Conservation (phyloP, 53 echinoderm and acorn worm genomes). For the Astropecten irregularis region DNA sequence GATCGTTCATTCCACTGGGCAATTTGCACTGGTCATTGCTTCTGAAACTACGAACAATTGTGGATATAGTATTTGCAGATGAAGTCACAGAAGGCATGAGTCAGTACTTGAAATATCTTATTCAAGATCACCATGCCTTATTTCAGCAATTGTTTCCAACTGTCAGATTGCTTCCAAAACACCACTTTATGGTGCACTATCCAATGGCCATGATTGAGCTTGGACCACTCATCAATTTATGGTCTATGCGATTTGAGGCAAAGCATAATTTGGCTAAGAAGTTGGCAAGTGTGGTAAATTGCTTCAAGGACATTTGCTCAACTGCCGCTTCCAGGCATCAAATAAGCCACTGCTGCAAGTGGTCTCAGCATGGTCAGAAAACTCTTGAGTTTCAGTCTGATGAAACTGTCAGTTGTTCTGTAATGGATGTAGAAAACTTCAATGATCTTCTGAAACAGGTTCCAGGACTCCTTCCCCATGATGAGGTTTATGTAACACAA, state of each 20-base stretch:
- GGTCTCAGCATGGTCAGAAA: background rate
- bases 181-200: slow-evolving; percentile 65
- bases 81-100: background rate
- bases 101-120: slow-evolving; percentile 38
- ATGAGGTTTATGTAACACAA: slow-evolving; percentile 63
- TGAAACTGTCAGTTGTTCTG: background rate
- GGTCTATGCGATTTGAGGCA: slow-evolving; percentile 71
- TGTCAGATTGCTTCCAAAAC: slow-evolving; percentile 44
- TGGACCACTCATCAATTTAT: slow-evolving; percentile 52
- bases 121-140: slow-evolving; percentile 58
- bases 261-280: slow-evolving; percentile 64
- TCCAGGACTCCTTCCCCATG: slow-evolving; percentile 26
- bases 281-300: slow-evolving; percentile 28
- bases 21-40: background rate
- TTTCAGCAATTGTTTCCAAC: slow-evolving; percentile 34
- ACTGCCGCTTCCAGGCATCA: slow-evolving; percentile 50
- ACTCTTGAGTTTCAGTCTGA: background rate
- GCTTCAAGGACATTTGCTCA: slow-evolving; percentile 53
- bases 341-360: slow-evolving; percentile 21
- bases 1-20: background rate
- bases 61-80: slow-evolving; percentile 60
- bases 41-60: background rate
- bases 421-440: background rate
- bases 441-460: background rate
- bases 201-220: slow-evolving; percentile 37